These are phyloP conservation scores for Thaumetopoea pityocampa DNA, from an alignment of 1,140 invertebrate genomes.

Conservation along the genomic window DNA sequence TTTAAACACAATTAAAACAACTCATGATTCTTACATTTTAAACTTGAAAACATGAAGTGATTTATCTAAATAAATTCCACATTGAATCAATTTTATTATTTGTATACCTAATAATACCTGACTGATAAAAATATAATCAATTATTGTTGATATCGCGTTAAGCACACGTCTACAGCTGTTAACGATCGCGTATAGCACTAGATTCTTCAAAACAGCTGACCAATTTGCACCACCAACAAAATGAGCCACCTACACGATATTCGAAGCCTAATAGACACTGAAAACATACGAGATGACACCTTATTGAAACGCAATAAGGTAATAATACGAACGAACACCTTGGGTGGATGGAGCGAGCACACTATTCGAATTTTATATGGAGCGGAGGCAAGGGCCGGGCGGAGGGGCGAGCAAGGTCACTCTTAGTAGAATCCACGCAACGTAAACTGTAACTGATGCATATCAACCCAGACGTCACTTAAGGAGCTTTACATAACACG, in stretches of 20 bases:
- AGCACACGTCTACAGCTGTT: slow-evolving; percentile 46
- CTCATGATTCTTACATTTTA: slow-evolving; percentile 1
- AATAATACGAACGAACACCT: slow-evolving; percentile 38
- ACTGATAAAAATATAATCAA: too few relatives aligned
- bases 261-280: slow-evolving; percentile 26
- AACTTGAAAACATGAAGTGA: slow-evolving; percentile 13
- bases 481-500: slow-evolving; percentile 49
- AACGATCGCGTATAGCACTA: slow-evolving; percentile 50
- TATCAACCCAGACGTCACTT: slow-evolving; percentile 17
- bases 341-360: slow-evolving; percentile 42
- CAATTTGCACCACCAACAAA: slow-evolving; percentile 59
- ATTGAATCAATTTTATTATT: slow-evolving; percentile 2
- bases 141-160: slow-evolving; percentile 2
- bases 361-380: slow-evolving; percentile 64
- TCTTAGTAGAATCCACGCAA: slow-evolving; percentile 62
- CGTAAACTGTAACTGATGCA: slow-evolving; percentile 21
- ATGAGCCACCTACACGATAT: slow-evolving; percentile 39
- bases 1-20: too few relatives aligned
- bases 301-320: slow-evolving; percentile 31
- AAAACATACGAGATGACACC: slow-evolving; percentile 24
- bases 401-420: slow-evolving; percentile 58
- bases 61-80: slow-evolving; percentile 8
- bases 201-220: slow-evolving; percentile 62
- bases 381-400: slow-evolving; percentile 27
- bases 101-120: too few relatives aligned